These are phyloP conservation scores for Alethe diademata DNA, from an alignment of 2,113 vertebrate species.

Conservation along the genomic window DNA sequence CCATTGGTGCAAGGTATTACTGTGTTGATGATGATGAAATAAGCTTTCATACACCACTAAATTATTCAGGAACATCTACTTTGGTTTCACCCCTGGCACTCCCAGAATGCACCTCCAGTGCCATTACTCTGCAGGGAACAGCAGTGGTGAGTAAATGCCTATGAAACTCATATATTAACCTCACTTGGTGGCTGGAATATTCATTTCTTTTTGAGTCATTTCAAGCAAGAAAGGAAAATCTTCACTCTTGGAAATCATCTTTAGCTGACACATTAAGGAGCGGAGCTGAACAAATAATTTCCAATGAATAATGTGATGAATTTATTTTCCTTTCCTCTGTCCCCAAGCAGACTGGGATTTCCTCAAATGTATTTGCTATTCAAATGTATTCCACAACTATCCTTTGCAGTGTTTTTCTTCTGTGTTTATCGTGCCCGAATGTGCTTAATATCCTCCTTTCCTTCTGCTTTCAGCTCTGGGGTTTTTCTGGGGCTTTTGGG, in stretches of 20 bases:
- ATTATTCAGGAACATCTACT: slow-evolving; percentile 62
- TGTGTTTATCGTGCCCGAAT: not conserved
- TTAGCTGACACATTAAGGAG: slow-evolving; percentile 58
- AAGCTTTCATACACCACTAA: slow-evolving; percentile 61
- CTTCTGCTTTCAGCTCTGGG: not conserved
- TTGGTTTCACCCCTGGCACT: slow-evolving; percentile 59
- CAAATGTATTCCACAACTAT: slow-evolving; percentile 59
- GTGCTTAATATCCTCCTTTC: not conserved
- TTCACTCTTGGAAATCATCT: slow-evolving; percentile 52
- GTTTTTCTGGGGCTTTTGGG: not conserved
- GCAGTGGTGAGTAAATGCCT: slow-evolving; percentile 52
- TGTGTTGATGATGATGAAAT: slow-evolving; percentile 60
- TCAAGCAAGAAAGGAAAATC: slow-evolving; percentile 61
- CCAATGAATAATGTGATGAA: slow-evolving; percentile 36
- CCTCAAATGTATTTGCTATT: slow-evolving; percentile 60
- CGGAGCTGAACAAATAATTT: slow-evolving; percentile 58
- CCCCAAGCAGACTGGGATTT: slow-evolving; percentile 50
- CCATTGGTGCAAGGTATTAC: slow-evolving; percentile 48
- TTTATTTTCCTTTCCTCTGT: slow-evolving; percentile 47
- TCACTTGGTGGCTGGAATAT: slow-evolving; percentile 68
- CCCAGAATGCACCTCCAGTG: slow-evolving; percentile 62
- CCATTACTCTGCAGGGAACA: slow-evolving; percentile 64
- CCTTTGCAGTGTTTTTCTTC: slow-evolving; percentile 8
- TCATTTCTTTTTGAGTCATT: slow-evolving; percentile 56
- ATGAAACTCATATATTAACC: slow-evolving; percentile 62